Evolutionary conservation across 2,113 vertebrate genomes (phyloP).

Genomic region (Pomatostomus ruficeps): DNA sequence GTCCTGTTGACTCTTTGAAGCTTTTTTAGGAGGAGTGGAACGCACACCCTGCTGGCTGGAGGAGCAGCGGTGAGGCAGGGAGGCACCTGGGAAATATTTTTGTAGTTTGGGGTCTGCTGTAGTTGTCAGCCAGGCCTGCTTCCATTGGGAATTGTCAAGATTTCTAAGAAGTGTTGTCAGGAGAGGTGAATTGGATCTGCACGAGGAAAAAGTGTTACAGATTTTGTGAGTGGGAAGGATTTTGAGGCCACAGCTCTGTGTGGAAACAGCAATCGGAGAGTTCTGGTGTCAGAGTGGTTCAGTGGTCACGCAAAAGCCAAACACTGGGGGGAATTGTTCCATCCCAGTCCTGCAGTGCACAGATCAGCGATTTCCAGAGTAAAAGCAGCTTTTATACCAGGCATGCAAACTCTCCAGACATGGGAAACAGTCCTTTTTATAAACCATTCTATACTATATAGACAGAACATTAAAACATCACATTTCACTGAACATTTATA

Average conservation of each 20-base stretch:
- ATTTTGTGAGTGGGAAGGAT: not conserved
- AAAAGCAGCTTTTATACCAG: not conserved
- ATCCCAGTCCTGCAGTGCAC: not conserved
- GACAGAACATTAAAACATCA: not conserved
- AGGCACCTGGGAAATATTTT: not conserved
- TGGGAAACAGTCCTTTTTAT: not conserved
- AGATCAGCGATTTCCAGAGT: not conserved
- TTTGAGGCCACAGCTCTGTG: not conserved
- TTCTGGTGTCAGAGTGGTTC: not conserved
- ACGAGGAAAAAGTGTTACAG: not conserved
- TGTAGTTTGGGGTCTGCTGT: not conserved
- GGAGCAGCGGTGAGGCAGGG: not conserved
- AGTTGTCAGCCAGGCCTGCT: not conserved
- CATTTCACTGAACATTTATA: not conserved
- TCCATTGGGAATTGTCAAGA: not conserved
- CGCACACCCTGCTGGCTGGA: not conserved
- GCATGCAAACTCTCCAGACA: not conserved
- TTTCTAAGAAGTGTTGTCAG: not conserved
- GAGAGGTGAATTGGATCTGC: not conserved
- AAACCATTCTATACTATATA: not conserved
- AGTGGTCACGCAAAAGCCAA: not conserved
- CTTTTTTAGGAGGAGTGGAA: not conserved
- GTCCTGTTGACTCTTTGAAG: not conserved
- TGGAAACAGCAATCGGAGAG: not conserved
- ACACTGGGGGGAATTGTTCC: not conserved